Conservation (phyloP, 1,140 invertebrate genomes). For the Orchesella cincta region DNA sequence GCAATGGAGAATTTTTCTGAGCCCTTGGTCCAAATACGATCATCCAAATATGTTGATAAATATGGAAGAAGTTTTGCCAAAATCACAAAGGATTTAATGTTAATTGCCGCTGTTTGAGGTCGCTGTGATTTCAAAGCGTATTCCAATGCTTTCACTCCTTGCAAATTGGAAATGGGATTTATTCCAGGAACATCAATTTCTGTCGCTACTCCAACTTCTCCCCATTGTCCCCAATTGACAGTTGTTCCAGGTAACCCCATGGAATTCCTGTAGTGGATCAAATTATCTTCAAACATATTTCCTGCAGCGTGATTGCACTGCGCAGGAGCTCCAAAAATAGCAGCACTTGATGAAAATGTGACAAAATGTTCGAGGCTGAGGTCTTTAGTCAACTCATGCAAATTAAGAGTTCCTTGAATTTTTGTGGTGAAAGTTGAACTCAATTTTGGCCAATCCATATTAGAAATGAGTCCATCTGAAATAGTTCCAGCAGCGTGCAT, state of each 20-base stretch:
- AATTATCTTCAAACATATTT: neutral
- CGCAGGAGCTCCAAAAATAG: neutral
- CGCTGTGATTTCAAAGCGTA: neutral
- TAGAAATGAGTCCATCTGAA: neutral
- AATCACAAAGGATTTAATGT: neutral
- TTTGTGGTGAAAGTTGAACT: neutral
- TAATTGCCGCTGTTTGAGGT: neutral
- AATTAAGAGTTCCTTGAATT: neutral
- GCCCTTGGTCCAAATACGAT: neutral
- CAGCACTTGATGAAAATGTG: neutral
- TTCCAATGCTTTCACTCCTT: conserved; percentile 2
- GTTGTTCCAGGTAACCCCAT: neutral
- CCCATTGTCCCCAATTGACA: conserved; percentile 8
- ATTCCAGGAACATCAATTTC: neutral
- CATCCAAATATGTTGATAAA: neutral
- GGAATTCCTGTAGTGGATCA: neutral
- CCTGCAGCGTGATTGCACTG: neutral
- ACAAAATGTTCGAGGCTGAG: conserved; percentile 1
- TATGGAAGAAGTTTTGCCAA: neutral
- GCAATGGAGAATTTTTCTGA: neutral
- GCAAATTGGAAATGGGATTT: neutral
- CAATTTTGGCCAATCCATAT: neutral
- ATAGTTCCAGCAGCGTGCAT: neutral
- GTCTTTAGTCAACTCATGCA: neutral
- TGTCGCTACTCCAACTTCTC: neutral